Evolutionary conservation across 2,113 vertebrate species (phyloP), one percentile per base, ranked within the genome.

Genomic region (Saguinus imperator): DNA sequence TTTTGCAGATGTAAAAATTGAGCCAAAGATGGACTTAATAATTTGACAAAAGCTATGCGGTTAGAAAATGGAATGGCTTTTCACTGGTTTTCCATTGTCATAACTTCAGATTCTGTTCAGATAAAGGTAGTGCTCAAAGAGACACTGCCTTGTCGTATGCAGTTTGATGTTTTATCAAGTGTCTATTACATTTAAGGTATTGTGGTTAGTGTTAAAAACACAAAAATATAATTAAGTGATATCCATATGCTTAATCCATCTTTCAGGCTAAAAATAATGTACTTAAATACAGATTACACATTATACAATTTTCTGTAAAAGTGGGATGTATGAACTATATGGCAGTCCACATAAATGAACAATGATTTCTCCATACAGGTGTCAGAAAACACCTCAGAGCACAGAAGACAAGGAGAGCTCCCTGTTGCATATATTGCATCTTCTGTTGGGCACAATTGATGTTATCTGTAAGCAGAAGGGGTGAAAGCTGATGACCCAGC

Each of bases 371-470:
- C 45, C 3, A 3, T 2, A 10, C 3, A 9, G 3, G 18, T 45
- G 12, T 14, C 18, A 4, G 17, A 11, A 20, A 61, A 83, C 12
- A 9, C 29, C 16, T 17, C 1, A 29, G 40, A 40, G 18, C 10
- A 17, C 6, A 43, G 21, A 11, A 29, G 29, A 45, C 5, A 13
- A 40, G 52, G 29, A 4, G 20, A 8, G 8, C 4, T 27, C 13
- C 16, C 7, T n/a, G n/a, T 3, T 5, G 4, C 2, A 0, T 4
- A 25, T 0, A 0, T 0, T 6, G 1, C 5, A 9, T 8, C 11
- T 48, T 25, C 18, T 27, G 9, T 20, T 9, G 40, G 35, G 52
- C 6, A 25, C 5, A 6, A 20, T 23, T 14, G 0, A 25, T 16
- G 6, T 48, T 27, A 10, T 45, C 17, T 16, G 4, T 9, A 6